Base-by-base conservation (phyloP, 2,113 vertebrate species). In the Octodon degus region DNA sequence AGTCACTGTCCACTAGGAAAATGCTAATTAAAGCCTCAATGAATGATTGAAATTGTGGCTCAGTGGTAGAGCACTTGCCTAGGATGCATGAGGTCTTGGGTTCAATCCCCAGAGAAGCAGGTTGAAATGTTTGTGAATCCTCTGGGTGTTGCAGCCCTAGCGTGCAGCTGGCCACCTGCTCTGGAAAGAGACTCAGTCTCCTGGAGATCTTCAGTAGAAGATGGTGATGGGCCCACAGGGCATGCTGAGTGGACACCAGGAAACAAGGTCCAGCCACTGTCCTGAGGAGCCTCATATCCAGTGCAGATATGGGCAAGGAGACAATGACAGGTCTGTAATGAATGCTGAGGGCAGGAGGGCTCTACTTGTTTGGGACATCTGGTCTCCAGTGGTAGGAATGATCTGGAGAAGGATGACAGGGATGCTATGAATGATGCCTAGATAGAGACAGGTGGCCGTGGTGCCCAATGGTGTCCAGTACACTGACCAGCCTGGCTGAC, bases 391-490 rank as follows among this genome's bases (percentile, higher is more conserved):
- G n/a, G 50, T 12, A 27, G 22, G 50, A 72, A 74, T 0, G 2
- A 43, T 20, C 50, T 93, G 40, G 20, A 81, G 55, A 81, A 92
- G 17, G 50, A n/a, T 34, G 37, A 58, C n/a, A 58, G 34, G 63
- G 34, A 68, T n/a, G 14, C 43, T 67, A 79, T 47, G 47, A 83
- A 34, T 14, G 55, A 74, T 67, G 70, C 25, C 89, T 74, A 0
- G 74, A 47, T 43, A 40, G 24, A 72, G 47, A 47, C 7, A 58
- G 34, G 55, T 4, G 85, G 76, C 27, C 63, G 62, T 7, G 30
- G 58, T 32, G 7, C 20, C 77, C 19, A 0, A 13, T 7, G 4
- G 17, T 11, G 0, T n/a, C 5, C 6, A 74, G 13, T 17, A 20
- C 1, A 1, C 12, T 47, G 34, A 47, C 37, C 43, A 53, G 19